Conservation (phyloP, 2,888 invertebrate species). For the Sycophila texana region DNA sequence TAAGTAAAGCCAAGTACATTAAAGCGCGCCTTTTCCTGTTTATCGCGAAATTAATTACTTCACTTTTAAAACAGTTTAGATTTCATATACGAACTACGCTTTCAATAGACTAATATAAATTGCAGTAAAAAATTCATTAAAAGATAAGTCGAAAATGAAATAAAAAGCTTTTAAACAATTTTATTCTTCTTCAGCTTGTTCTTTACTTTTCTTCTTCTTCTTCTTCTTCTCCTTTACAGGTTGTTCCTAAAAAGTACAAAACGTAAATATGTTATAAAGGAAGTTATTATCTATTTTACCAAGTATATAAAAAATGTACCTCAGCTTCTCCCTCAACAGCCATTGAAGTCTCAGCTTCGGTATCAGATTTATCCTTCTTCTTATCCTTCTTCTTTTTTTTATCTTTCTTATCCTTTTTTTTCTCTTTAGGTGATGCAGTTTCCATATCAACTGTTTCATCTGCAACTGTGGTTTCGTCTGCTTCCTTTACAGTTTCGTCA, state of each 20-base stretch:
- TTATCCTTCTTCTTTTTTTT: constrained; percentile 73
- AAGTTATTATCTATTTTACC: neutral
- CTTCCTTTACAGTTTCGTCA: constrained; percentile 79
- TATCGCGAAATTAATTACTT: constrained; percentile 24
- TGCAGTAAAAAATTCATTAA: constrained; percentile 45
- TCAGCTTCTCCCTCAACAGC: constrained; percentile 66
- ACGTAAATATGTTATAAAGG: constrained; percentile 11
- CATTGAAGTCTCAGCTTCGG: constrained; percentile 69
- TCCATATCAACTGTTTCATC: constrained; percentile 67
- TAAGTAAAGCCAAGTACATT: constrained; percentile 37
- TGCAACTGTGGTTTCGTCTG: constrained; percentile 78
- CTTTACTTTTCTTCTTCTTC: constrained; percentile 86
- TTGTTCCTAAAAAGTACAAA: constrained; percentile 66
- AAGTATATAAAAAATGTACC: constrained; percentile 62
- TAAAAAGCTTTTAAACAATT: constrained; percentile 28
- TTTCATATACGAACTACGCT: constrained; percentile 30
- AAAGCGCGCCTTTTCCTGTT: constrained; percentile 31
- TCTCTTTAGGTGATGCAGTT: constrained; percentile 72
- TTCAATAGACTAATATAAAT: constrained; percentile 35
- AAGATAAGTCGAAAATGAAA: constrained; percentile 28
- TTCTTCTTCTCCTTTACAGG: constrained; percentile 82
- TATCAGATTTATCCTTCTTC: constrained; percentile 66
- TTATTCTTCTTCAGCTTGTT: constrained; percentile 73
- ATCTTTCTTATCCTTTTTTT: constrained; percentile 72
- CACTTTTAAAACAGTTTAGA: constrained; percentile 37